phyloP scores from a whole-genome alignment of 2,113 vertebrate genomes.

The Prolemur simus region DNA sequence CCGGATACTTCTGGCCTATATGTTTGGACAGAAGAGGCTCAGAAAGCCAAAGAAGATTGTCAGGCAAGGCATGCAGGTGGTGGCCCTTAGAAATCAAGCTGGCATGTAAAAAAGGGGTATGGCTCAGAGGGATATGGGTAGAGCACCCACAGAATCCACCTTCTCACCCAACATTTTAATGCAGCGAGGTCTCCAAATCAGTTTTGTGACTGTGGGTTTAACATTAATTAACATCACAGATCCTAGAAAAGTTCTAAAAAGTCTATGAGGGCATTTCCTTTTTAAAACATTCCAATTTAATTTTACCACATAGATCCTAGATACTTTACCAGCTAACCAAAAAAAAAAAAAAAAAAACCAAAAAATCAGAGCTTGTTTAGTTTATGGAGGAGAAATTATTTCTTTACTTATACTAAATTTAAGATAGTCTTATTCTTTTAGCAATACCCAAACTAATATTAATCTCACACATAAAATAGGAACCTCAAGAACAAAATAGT shows the following conservation, averaged over 20 bases:
- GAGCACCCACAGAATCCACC: not conserved
- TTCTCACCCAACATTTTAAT: too few species aligned
- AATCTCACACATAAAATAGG: conserved; percentile 6
- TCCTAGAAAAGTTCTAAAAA: not conserved
- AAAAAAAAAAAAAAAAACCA: not conserved
- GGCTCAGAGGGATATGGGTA: not conserved
- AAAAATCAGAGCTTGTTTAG: not conserved
- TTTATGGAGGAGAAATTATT: conserved; percentile 52
- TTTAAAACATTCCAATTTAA: conserved; percentile 6
- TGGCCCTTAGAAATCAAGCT: not conserved
- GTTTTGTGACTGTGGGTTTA: not conserved
- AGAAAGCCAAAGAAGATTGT: not conserved
- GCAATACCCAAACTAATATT: conserved; percentile 39
- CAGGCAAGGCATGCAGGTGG: not conserved
- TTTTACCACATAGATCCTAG: not conserved
- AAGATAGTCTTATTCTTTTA: conserved; percentile 38
- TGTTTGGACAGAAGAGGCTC: not conserved
- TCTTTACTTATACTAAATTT: conserved; percentile 41
- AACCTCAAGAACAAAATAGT: conserved; percentile 18
- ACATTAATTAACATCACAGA: not conserved
- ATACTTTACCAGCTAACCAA: not conserved
- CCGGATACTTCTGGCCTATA: not conserved
- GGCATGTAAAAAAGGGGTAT: too few species aligned
- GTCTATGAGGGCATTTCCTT: not conserved
- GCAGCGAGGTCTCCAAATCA: not conserved